These are phyloP conservation scores for Tetramorium bicarinatum DNA, from an alignment of 2,888 invertebrate genomes.

Conservation along the genomic window DNA sequence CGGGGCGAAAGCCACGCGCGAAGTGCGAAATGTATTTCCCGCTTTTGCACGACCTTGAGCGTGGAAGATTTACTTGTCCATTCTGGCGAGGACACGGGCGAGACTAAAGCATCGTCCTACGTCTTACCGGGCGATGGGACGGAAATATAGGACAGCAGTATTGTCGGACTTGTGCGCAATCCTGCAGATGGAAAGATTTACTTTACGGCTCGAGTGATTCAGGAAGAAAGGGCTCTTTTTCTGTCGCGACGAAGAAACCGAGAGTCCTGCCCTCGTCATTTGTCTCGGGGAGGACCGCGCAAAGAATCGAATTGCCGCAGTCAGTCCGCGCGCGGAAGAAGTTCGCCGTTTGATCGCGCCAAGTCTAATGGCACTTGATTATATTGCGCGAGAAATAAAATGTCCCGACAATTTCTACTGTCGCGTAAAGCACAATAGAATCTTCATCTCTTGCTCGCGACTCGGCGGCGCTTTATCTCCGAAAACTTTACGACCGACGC, in stretches of 20 bases:
- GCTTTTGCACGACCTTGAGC: constrained; percentile 43
- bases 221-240: constrained; percentile 41
- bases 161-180: constrained; percentile 62
- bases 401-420: background rate
- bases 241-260: constrained; percentile 43
- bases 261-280: constrained; percentile 44
- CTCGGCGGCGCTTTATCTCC: background rate
- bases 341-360: constrained; percentile 13
- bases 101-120: constrained; percentile 37
- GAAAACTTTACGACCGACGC: constrained; percentile 22
- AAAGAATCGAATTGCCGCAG: constrained; percentile 41
- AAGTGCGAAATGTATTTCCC: constrained; percentile 14
- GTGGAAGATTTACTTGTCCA: constrained; percentile 47
- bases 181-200: constrained; percentile 63
- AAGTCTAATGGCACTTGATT: constrained; percentile 5
- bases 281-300: constrained; percentile 39
- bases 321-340: background rate
- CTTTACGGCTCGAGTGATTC: constrained; percentile 59
- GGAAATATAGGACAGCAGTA: constrained; percentile 64
- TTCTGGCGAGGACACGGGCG: constrained; percentile 2
- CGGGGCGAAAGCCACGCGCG: background rate
- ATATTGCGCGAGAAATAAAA: background rate
- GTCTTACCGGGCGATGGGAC: constrained; percentile 57
- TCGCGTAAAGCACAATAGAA: background rate
- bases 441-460: constrained; percentile 5